Conservation (phyloP, 1,140 invertebrate genomes). For the Subanguina moxae region DNA sequence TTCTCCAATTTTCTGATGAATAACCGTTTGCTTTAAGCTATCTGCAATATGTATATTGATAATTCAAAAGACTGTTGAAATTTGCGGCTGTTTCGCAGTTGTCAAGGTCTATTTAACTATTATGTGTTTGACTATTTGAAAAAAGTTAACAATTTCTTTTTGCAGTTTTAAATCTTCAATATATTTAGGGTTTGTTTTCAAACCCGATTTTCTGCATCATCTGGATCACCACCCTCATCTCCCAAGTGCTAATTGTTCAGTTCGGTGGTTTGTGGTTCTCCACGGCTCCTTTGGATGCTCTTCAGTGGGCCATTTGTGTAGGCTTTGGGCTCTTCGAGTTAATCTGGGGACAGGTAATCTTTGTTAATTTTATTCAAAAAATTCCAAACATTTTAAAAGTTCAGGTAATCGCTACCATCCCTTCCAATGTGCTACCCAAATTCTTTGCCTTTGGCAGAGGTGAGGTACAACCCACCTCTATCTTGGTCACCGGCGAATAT, state of each 20-base stretch:
- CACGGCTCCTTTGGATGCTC: slow-evolving; percentile 78
- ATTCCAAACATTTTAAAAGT: slow-evolving; percentile 1
- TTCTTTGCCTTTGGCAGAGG: slow-evolving; percentile 57
- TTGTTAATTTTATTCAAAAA: slow-evolving; percentile 63
- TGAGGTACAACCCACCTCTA: slow-evolving; percentile 56
- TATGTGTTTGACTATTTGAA: not conserved
- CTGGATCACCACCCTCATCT: slow-evolving; percentile 85
- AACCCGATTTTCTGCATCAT: slow-evolving; percentile 98
- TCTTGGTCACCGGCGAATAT: slow-evolving; percentile 58
- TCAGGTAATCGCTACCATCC: slow-evolving; percentile 57
- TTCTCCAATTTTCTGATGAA: too few species aligned
- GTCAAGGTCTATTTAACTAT: too few species aligned
- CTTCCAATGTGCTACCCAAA: slow-evolving; percentile 54
- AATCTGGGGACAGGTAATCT: slow-evolving; percentile 87
- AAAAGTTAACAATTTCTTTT: too few species aligned
- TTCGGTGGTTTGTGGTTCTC: slow-evolving; percentile 94
- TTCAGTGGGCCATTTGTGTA: slow-evolving; percentile 97
- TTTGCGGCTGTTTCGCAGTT: slow-evolving; percentile 6
- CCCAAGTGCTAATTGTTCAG: slow-evolving; percentile 96
- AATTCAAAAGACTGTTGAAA: too few species aligned
- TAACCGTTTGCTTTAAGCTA: too few species aligned
- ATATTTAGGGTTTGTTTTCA: slow-evolving; percentile 78
- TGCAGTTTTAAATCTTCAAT: not conserved
- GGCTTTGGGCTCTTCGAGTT: slow-evolving; percentile 91
- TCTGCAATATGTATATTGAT: too few species aligned